These are phyloP conservation scores for Pseudorectes ferrugineus DNA, from an alignment of 2,113 vertebrate species.

Conservation along the genomic window DNA sequence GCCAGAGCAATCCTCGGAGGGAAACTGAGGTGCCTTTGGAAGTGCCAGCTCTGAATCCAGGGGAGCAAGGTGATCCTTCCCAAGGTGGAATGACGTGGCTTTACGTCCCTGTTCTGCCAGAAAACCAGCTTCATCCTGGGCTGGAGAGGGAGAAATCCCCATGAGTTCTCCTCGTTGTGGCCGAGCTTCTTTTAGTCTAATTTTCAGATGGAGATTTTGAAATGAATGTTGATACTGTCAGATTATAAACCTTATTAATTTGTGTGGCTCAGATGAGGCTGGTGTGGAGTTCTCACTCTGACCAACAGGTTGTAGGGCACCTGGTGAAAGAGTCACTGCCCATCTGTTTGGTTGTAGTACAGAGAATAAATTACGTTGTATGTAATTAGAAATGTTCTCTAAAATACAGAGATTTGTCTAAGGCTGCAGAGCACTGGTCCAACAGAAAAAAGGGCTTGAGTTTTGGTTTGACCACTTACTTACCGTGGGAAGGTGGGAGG, in stretches of 20 bases:
- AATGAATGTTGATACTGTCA: not conserved
- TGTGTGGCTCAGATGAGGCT: not conserved
- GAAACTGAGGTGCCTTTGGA: not conserved
- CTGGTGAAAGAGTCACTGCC: not conserved
- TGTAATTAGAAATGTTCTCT: not conserved
- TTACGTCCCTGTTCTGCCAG: not conserved
- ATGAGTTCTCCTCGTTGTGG: not conserved
- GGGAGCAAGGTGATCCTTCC: not conserved
- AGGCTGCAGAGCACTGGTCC: not conserved
- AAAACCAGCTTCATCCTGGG: not conserved
- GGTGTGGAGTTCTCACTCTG: not conserved
- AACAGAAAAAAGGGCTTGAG: not conserved
- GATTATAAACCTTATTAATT: not conserved
- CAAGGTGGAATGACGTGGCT: not conserved
- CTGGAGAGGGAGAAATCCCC: not conserved
- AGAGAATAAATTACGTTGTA: not conserved
- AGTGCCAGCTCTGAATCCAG: not conserved
- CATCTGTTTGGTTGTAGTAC: accelerated
- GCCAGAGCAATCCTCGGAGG: not conserved
- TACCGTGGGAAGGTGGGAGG: accelerated
- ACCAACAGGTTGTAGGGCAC: accelerated
- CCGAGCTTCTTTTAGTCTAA: not conserved
- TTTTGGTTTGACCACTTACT: not conserved
- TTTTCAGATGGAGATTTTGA: not conserved
- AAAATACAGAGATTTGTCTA: not conserved